A percentile compares a stretch with the other conserved stretches of the same genome.
Conservation (phyloP, 2,888 invertebrate genomes). For the Itoplectis maculator region DNA sequence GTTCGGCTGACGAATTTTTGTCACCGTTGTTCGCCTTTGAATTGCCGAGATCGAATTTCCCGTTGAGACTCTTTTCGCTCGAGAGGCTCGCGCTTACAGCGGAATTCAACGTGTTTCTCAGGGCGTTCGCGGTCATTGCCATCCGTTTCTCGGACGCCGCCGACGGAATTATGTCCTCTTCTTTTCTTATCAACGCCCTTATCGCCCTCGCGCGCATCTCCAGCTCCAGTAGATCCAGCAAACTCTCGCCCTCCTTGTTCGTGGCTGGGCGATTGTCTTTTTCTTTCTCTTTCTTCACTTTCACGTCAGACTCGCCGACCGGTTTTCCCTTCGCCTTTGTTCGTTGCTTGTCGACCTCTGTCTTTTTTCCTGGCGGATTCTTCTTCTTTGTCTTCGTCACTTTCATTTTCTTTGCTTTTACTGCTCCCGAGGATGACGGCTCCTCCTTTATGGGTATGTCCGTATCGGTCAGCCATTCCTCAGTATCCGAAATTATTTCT, state of each 20-base stretch:
- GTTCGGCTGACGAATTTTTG: slow-evolving; percentile 43
- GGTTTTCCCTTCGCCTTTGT: slow-evolving; percentile 66
- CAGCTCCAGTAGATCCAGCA: slow-evolving; percentile 86
- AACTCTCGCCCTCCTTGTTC: slow-evolving; percentile 83
- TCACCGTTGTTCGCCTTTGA: neutral
- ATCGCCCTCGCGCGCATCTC: slow-evolving; percentile 87
- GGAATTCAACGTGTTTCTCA: slow-evolving; percentile 60
- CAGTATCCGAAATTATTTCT: slow-evolving; percentile 83
- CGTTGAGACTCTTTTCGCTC: slow-evolving; percentile 54
- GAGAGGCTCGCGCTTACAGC: slow-evolving; percentile 60
- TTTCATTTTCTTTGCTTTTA: slow-evolving; percentile 71
- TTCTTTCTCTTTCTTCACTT: slow-evolving; percentile 77
- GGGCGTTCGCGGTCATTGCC: slow-evolving; percentile 48
- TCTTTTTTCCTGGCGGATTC: slow-evolving; percentile 68
- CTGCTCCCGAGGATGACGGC: slow-evolving; percentile 63
- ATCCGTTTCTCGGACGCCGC: slow-evolving; percentile 54
- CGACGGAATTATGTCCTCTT: slow-evolving; percentile 79
- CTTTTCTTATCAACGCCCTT: slow-evolving; percentile 85
- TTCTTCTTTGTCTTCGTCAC: slow-evolving; percentile 69
- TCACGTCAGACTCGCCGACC: slow-evolving; percentile 69
- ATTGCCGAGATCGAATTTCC: slow-evolving; percentile 36
- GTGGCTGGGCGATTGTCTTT: slow-evolving; percentile 72
- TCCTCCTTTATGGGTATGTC: slow-evolving; percentile 76
- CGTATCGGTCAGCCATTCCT: slow-evolving; percentile 81
- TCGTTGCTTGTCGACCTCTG: slow-evolving; percentile 65